Evolutionary conservation across 2,797 vertebrate species (phyloP).

Genomic region (Lithobates pipiens): DNA sequence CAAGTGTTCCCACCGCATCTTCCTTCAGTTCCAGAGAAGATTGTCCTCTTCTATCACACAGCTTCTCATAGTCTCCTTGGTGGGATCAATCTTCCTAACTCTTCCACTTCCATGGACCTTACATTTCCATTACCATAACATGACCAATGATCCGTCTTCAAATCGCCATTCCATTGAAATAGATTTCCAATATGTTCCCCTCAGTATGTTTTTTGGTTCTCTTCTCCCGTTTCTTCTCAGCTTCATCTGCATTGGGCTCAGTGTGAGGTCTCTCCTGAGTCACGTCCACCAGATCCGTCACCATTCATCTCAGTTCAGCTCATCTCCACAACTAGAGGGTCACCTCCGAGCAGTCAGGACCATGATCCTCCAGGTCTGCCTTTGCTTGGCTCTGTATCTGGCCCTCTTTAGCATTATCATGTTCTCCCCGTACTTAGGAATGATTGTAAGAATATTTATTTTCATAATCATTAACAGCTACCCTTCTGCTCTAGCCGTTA

Average conservation of each 20-base stretch:
- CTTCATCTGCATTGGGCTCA: conserved; percentile 5
- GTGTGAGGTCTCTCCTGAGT: background rate
- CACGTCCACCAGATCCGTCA: background rate
- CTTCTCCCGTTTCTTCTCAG: background rate
- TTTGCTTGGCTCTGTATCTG: background rate
- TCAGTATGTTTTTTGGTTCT: background rate
- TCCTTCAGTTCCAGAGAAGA: background rate
- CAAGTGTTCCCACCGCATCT: background rate
- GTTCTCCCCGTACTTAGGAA: background rate
- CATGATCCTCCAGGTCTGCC: background rate
- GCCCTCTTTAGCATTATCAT: background rate
- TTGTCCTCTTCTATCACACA: background rate
- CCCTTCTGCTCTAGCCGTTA: background rate
- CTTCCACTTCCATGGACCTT: background rate
- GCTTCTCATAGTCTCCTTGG: background rate
- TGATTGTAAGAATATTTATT: background rate
- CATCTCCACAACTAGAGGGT: background rate
- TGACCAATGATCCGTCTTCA: no score
- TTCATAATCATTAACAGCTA: background rate
- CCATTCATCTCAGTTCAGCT: background rate
- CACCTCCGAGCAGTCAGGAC: background rate
- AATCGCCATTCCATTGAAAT: no score
- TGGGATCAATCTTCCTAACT: background rate
- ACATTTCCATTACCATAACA: background rate
- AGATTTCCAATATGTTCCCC: background rate